These are phyloP conservation scores for Sialia sialis DNA, from an alignment of 2,113 vertebrate species.

Conservation along the genomic window DNA sequence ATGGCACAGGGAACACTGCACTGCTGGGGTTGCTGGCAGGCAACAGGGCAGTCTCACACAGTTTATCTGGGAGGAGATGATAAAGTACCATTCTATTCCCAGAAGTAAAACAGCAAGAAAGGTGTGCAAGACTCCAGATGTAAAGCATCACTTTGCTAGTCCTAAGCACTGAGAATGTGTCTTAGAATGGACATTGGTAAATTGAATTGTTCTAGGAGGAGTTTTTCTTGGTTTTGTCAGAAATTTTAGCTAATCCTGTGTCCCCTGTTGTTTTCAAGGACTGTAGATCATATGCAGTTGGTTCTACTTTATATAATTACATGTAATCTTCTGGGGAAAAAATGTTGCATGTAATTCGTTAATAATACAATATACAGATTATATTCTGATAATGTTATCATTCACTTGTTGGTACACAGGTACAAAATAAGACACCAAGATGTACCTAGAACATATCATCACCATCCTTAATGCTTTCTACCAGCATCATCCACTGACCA, in stretches of 20 bases:
- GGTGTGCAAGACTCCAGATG: neutral
- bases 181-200: neutral
- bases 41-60: neutral
- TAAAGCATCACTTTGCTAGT: neutral
- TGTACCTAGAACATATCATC: neutral
- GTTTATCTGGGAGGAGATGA: neutral
- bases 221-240: neutral
- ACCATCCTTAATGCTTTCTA: neutral
- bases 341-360: neutral
- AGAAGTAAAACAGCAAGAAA: neutral
- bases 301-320: neutral
- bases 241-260: neutral
- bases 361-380: neutral
- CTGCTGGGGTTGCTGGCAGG: neutral
- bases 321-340: neutral
- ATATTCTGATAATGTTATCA: neutral
- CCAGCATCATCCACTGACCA: neutral
- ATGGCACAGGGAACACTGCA: neutral
- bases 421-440: neutral
- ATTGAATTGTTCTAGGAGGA: neutral
- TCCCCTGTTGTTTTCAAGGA: neutral
- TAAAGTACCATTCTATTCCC: neutral
- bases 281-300: neutral
- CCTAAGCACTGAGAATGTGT: neutral
- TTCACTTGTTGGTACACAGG: neutral